These are phyloP conservation scores for Trichechus manatus DNA, from an alignment of 2,113 vertebrate species.

Conservation along the genomic window DNA sequence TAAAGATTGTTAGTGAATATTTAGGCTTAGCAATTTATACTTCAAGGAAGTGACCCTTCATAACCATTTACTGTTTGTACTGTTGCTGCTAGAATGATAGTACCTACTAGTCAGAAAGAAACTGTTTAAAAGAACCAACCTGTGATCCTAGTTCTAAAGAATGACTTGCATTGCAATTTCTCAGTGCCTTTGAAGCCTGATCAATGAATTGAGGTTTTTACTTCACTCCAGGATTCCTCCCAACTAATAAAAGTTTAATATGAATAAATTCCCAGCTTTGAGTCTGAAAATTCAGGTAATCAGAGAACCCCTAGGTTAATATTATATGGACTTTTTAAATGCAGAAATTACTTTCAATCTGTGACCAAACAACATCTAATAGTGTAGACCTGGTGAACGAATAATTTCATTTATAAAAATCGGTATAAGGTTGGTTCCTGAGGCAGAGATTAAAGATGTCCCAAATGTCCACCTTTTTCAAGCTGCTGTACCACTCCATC, in stretches of 20 bases:
- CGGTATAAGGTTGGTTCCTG: no score
- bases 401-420: no score
- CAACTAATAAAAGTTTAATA: conserved; percentile 49
- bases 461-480: no score
- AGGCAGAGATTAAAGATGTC: no score
- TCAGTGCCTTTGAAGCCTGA: conserved; percentile 2
- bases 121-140: neutral
- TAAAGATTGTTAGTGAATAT: no score
- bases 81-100: rapidly evolving
- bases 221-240: neutral
- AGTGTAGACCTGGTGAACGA: no score
- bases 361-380: no score
- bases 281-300: neutral
- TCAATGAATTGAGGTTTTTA: neutral
- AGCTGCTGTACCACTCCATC: no score
- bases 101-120: neutral
- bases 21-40: neutral
- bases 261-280: neutral
- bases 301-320: neutral
- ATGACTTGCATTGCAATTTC: neutral
- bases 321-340: neutral
- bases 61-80: rapidly evolving
- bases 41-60: neutral
- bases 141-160: neutral
- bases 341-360: no score